Evolutionary conservation across 2,113 vertebrate genomes (phyloP), one percentile per base, ranked within the genome.

Genomic region (Leptosomus discolor): DNA sequence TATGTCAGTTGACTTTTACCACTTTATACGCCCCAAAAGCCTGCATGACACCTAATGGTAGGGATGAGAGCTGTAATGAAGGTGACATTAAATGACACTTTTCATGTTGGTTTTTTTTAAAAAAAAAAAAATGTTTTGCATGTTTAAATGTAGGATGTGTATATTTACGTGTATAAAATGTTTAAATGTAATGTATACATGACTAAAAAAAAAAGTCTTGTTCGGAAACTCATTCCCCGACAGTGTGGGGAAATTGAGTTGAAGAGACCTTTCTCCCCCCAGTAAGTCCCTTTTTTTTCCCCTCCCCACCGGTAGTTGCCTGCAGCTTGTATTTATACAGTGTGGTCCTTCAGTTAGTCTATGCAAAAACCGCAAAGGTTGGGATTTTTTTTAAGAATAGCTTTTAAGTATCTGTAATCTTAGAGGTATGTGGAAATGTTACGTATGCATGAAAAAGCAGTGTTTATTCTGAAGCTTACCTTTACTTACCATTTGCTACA

Each of bases 261-360:
- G 29, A 36, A 34, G n/a, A 37, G 36, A 57, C 24, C 8, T 6
- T 34, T 50, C 19, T 11, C 0, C 1, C 2, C 13, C 9, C 2
- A 36, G 4, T 14, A 34, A 48, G 9, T 65, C 16, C 14, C 5
- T 45, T 60, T 64, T 60, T 64, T 46, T 61, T 58, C 9, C 6
- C 18, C 4, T 10, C 2, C 22, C 4, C 8, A 2, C 4, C 8
- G 1, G 3, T 11, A 37, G 19, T 78, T 45, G 27, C 11, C 15
- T 89, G 48, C 50, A 85, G 41, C 48, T 86, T 79, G 10, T 86
- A 3, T 91, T 71, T 83, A n/a, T 51, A 20, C 9, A 24, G 0
- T 45, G 41, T 10, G 37, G n/a, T 67, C 11, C 45, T 69, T 86
- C 27, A 27, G 37, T 75, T 83, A 54, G 13, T 64, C 46, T 43